Evolutionary conservation across 2,888 invertebrate species (phyloP).

Genomic region (Gisinianus flammeolus): DNA sequence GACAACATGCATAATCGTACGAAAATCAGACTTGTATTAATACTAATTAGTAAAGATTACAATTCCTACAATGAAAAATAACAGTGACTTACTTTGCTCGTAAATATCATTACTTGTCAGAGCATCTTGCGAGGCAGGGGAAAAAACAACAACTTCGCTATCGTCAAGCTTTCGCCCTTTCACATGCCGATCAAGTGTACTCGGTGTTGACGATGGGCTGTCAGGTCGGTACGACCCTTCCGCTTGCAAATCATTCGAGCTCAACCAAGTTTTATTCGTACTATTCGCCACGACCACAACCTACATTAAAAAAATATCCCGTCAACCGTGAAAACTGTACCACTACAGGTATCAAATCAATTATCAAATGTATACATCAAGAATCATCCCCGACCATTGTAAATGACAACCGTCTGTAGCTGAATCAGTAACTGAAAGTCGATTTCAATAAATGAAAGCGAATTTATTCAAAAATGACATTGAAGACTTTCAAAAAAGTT

Average conservation of each 20-base stretch:
- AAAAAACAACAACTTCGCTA: conserved; percentile 83
- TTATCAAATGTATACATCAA: neutral
- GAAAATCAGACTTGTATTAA: too few relatives aligned
- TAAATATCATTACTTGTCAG: conserved; percentile 45
- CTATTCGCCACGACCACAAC: conserved; percentile 82
- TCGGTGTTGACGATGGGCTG: conserved; percentile 49
- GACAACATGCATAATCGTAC: too few relatives aligned
- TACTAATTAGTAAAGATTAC: too few relatives aligned
- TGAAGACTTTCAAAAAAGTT: neutral
- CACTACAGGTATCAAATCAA: neutral
- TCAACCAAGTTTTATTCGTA: conserved; percentile 72
- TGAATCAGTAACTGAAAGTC: too few relatives aligned
- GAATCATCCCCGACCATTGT: neutral
- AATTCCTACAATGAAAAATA: too few relatives aligned
- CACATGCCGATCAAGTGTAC: conserved; percentile 59
- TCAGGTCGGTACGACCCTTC: conserved; percentile 42
- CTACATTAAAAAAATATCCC: conserved; percentile 35
- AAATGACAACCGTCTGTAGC: neutral
- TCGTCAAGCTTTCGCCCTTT: conserved; percentile 78
- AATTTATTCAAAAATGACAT: neutral
- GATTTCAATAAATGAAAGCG: too few relatives aligned
- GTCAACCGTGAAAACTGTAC: conserved; percentile 13
- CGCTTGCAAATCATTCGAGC: conserved; percentile 54
- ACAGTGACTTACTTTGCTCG: conserved; percentile 58
- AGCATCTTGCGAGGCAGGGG: conserved; percentile 63